phyloP scores from a whole-genome alignment of 2,113 vertebrate species.

The Uria aalge region DNA sequence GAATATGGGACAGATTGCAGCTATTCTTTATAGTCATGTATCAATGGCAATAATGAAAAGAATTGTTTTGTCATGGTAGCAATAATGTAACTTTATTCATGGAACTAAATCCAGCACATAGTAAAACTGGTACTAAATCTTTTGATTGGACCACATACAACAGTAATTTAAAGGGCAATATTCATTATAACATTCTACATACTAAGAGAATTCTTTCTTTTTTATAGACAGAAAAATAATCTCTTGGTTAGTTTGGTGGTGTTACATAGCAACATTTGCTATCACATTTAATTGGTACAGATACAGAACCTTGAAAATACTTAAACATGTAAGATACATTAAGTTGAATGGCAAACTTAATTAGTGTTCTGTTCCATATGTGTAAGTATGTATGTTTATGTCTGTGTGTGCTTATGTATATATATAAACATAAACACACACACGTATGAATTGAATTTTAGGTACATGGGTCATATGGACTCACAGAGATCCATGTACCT shows the following conservation, averaged over 20 bases:
- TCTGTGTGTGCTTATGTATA: accelerated
- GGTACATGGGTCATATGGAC: background rate
- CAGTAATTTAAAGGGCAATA: background rate
- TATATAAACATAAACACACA: too few relatives aligned
- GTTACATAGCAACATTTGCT: background rate
- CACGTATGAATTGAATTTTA: background rate
- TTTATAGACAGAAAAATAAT: background rate
- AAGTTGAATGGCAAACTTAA: background rate
- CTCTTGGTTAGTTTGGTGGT: background rate
- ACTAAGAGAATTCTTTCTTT: background rate
- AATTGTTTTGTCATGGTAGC: accelerated
- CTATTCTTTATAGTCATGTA: background rate
- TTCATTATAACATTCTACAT: background rate
- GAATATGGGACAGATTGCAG: background rate
- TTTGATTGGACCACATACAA: background rate
- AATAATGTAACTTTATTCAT: background rate
- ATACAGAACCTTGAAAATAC: background rate
- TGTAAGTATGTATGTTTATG: background rate
- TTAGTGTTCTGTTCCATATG: background rate
- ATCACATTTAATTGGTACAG: background rate
- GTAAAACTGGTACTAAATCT: background rate
- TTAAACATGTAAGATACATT: background rate
- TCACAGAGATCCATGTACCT: background rate
- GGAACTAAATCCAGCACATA: background rate
- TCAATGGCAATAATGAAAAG: background rate